Percentiles rank a stretch among this genome's conserved stretches.
These are phyloP conservation scores for Noctilio leporinus DNA, from an alignment of 2,113 vertebrate species.

Conservation along the genomic window DNA sequence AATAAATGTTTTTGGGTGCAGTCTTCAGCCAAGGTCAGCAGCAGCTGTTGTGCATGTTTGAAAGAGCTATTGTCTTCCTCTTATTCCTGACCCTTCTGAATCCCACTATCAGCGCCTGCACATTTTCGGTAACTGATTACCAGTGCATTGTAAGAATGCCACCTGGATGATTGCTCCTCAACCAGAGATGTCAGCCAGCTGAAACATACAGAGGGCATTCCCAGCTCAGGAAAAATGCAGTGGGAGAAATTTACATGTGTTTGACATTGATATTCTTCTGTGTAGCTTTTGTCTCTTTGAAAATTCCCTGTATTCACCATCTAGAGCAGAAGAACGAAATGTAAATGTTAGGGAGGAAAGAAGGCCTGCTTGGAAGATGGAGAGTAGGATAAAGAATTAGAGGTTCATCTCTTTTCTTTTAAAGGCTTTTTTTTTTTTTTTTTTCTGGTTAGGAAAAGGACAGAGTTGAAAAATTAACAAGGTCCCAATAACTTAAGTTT, in stretches of 20 bases:
- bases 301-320: slow-evolving; percentile 28
- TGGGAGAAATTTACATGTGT: not conserved
- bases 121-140: slow-evolving; percentile 56
- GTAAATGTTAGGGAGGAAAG: not conserved
- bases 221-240: not conserved
- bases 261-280: slow-evolving; percentile 55
- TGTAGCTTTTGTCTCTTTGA: slow-evolving; percentile 49
- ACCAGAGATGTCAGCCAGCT: slow-evolving; percentile 18
- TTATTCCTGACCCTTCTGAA: slow-evolving; percentile 41
- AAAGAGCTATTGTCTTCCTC: not conserved
- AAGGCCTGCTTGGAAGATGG: slow-evolving; percentile 32
- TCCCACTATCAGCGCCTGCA: slow-evolving; percentile 54
- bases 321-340: not conserved
- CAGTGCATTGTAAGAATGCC: slow-evolving; percentile 29
- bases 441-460: not conserved
- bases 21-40: slow-evolving; percentile 46
- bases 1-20: slow-evolving; percentile 41
- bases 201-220: slow-evolving; percentile 15
- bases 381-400: not conserved
- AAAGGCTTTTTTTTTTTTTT: not conserved
- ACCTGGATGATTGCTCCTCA: slow-evolving; percentile 5
- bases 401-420: not conserved
- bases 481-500: not conserved
- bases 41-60: not conserved
- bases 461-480: slow-evolving; percentile 14